phyloP scores from a whole-genome alignment of 1,140 invertebrate genomes.

The Drosophila erecta region DNA sequence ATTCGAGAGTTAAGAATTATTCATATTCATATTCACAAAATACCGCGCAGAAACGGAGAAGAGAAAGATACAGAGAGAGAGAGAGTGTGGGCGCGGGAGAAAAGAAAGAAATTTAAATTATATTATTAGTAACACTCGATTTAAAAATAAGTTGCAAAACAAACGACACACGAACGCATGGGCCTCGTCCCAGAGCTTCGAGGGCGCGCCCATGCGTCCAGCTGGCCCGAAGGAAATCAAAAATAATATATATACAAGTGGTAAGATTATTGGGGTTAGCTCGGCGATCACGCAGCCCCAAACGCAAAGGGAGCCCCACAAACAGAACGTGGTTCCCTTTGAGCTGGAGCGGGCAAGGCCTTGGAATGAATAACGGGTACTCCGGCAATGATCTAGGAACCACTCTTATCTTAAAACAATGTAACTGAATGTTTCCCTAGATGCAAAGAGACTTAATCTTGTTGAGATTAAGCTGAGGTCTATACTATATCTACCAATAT shows the following conservation, averaged over 20 bases:
- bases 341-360: constrained; percentile 11
- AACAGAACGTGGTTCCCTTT: constrained; percentile 4
- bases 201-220: constrained; percentile 86
- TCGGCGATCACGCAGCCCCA: constrained; percentile 13
- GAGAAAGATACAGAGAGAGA: constrained; percentile 37
- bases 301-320: constrained; percentile 3
- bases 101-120: constrained; percentile 74
- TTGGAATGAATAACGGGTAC: constrained; percentile 18
- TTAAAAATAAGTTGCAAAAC: constrained; percentile 71
- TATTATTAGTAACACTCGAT: constrained; percentile 77
- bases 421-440: no score
- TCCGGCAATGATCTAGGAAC: constrained; percentile 12
- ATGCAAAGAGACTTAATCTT: no score
- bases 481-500: no score
- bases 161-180: constrained; percentile 90
- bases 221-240: constrained; percentile 75
- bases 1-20: constrained; percentile 64
- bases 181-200: constrained; percentile 88
- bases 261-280: constrained; percentile 55
- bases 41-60: constrained; percentile 36
- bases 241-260: constrained; percentile 58
- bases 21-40: constrained; percentile 40
- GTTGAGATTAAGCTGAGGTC: no score
- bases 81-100: constrained; percentile 55
- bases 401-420: no score